Base-by-base conservation (phyloP, 2,888 invertebrate genomes). In the Drosophila multiciliata region DNA sequence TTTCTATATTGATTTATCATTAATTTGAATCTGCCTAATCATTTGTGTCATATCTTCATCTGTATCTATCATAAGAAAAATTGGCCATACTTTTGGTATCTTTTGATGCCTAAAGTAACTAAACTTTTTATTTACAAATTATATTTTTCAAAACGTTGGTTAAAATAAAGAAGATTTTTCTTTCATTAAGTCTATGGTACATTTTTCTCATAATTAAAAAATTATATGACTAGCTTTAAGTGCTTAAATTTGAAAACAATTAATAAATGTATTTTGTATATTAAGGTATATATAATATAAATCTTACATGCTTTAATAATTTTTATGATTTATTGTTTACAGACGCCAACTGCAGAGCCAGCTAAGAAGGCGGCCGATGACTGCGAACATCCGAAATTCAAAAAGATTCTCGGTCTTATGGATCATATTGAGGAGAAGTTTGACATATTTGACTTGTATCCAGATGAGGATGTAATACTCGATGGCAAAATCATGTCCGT, bases 361-460 rank as follows among this genome's bases (percentile, higher is more conserved):
- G 8, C 45, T 40, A 86, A 78, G 32, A 88, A 83, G 60, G 68
- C 87, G 0, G 86, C 89, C 11, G 90, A 91, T 12, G 65, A 75
- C 15, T 94, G 94, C 77, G 83, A 91, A 23, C 94, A 95, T 90
- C 90, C 91, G 2, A 94, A 94, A 80, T 95, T 95, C 79, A 93
- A 93, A 66, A 94, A 94, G 87, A 94, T 95, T 63, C 90, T 94
- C 15, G 83, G 89, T 12, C 89, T 95, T 4, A 92, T 95, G 88
- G 92, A 94, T 50, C 86, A 92, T 71, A 93, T 95, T 17, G 94
- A 94, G 59, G 91, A 87, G 20, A 82, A 93, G 36, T 94, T 94
- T 38, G 93, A 94, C 65, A 90, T 94, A 1, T 93, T 93, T 63
- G 93, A 92, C 54, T 83, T 92, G 52, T 94, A 93, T 84, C 94